Evolutionary conservation across 2,113 vertebrate species (phyloP).

Genomic region (Onychostruthus taczanowskii): DNA sequence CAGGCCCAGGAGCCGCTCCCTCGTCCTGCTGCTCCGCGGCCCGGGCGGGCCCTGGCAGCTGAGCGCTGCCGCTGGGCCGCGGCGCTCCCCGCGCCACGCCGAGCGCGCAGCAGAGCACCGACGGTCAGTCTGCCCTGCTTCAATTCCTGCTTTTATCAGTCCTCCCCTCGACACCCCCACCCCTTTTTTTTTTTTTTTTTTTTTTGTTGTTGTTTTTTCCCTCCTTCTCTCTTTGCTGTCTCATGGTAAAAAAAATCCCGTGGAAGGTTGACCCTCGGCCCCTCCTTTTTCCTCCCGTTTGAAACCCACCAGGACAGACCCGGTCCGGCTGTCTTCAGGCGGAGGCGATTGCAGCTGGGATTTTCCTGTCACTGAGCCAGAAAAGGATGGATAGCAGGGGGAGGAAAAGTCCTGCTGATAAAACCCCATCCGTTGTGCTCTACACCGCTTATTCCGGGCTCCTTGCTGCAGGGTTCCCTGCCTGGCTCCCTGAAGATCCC

Average conservation of each 20-base stretch:
- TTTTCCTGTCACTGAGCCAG: neutral
- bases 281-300: neutral
- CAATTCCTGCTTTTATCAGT: neutral
- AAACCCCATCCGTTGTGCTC: neutral
- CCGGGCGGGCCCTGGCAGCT: neutral
- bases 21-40: rapidly evolving
- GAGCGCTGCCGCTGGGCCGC: neutral
- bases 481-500: rapidly evolving
- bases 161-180: neutral
- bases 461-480: neutral
- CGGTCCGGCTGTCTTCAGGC: neutral
- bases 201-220: too few relatives aligned
- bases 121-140: neutral
- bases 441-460: neutral
- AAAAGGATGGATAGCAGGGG: neutral
- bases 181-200: too few relatives aligned
- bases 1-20: neutral
- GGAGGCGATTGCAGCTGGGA: neutral
- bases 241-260: neutral
- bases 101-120: neutral
- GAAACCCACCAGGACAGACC: neutral
- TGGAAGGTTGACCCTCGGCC: neutral
- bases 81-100: neutral
- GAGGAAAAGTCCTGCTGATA: neutral
- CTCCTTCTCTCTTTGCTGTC: neutral